Evolutionary conservation across 2,797 vertebrate species (phyloP).

Genomic region (Coregonus suidteri): DNA sequence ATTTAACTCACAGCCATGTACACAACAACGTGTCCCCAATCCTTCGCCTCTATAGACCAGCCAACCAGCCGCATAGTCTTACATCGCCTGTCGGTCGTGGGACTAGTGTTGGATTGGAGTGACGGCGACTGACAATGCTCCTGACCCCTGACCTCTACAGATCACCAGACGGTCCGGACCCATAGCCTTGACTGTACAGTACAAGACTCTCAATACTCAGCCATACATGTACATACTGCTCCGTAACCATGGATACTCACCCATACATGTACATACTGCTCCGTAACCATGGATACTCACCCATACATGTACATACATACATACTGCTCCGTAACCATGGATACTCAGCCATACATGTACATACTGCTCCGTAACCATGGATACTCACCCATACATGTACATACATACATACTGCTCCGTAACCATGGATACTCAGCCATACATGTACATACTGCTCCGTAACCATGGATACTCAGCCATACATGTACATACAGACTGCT

Average conservation of each 20-base stretch:
- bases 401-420: neutral
- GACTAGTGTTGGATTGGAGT: neutral
- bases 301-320: too few relatives aligned
- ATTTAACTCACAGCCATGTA: neutral
- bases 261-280: neutral
- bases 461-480: neutral
- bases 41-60: neutral
- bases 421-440: neutral
- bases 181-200: neutral
- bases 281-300: neutral
- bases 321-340: neutral
- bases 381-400: neutral
- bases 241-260: neutral
- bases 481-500: neutral
- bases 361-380: neutral
- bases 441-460: neutral
- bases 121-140: neutral
- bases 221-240: neutral
- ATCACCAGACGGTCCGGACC: neutral
- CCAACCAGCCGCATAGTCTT: neutral
- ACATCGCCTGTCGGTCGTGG: neutral
- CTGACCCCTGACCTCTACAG: neutral
- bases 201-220: neutral
- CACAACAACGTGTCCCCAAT: conserved; percentile 3
- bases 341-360: neutral